A percentile compares a stretch with the other conserved stretches of the same genome.
Conservation (phyloP, 2,888 invertebrate genomes). For the Mythimna lalbum region DNA sequence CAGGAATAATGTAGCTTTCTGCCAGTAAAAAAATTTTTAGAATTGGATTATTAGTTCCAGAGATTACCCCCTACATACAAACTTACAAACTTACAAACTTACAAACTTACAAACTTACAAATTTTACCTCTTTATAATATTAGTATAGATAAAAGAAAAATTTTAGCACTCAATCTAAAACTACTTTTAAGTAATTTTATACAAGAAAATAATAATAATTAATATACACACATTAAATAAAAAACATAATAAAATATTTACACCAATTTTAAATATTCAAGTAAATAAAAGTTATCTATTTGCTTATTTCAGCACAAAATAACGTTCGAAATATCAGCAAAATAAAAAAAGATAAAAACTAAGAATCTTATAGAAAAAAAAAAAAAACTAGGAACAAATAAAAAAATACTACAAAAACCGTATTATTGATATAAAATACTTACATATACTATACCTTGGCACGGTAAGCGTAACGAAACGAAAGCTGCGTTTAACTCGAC, state of each 20-base stretch:
- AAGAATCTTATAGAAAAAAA: not conserved
- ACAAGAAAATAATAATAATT: not conserved
- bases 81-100: no score
- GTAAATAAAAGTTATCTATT: not conserved
- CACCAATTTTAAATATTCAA: not conserved
- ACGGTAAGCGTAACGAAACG: slow-evolving; percentile 78
- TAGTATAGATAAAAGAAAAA: not conserved
- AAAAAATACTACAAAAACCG: not conserved
- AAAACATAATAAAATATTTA: slow-evolving; percentile 10
- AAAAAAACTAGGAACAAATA: not conserved
- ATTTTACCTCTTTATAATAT: no score
- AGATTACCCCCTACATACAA: no score
- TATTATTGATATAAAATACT: slow-evolving; percentile 65
- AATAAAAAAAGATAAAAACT: not conserved
- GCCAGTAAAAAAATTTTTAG: no score
- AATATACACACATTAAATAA: not conserved
- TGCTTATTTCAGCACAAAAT: no score
- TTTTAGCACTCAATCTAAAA: slow-evolving; percentile 12
- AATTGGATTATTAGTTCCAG: no score
- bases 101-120: no score
- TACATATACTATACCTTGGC: slow-evolving; percentile 75
- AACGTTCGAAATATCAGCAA: no score
- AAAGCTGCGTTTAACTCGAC: slow-evolving; percentile 76
- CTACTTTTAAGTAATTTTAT: not conserved
- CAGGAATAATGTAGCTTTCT: no score